Conservation (phyloP, 1,140 invertebrate species). For the Anastatus disparis region DNA sequence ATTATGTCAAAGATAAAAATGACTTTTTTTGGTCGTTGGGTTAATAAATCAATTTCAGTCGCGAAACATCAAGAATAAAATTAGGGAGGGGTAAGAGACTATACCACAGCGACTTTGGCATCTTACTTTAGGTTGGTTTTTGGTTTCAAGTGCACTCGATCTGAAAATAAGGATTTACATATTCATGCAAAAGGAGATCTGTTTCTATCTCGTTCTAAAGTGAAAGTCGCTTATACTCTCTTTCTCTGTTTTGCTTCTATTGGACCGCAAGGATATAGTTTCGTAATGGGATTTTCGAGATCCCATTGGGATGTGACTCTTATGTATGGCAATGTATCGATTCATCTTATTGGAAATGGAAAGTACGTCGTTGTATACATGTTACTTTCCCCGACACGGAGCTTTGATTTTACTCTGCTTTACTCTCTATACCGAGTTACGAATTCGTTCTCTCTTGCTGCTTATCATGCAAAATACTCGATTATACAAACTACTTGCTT, state of each 20-base stretch:
- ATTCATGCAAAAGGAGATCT: slow-evolving; percentile 63
- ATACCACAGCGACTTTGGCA: slow-evolving; percentile 51
- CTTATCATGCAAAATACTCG: no score
- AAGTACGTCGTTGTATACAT: background rate
- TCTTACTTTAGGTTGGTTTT: slow-evolving; percentile 60
- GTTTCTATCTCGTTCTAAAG: slow-evolving; percentile 28
- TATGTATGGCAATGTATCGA: slow-evolving; percentile 53
- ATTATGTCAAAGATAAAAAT: background rate
- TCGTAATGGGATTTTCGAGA: slow-evolving; percentile 58
- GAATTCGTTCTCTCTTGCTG: no score
- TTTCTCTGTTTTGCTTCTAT: slow-evolving; percentile 31
- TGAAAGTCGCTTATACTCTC: slow-evolving; percentile 40
- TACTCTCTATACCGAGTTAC: no score
- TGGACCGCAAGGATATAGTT: slow-evolving; percentile 57
- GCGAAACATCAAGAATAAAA: slow-evolving; percentile 44
- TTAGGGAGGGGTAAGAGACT: background rate
- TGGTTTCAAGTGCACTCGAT: slow-evolving; percentile 66
- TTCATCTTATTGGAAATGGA: slow-evolving; percentile 32
- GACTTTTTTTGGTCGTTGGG: slow-evolving; percentile 34
- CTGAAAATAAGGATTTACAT: slow-evolving; percentile 68
- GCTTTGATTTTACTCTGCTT: no score
- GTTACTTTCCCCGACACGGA: no score
- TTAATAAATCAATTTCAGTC: slow-evolving; percentile 65
- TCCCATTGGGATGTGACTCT: slow-evolving; percentile 48
- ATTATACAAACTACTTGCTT: no score